phyloP scores from a whole-genome alignment of 2,797 vertebrate species.

The Pelochelys cantorii region DNA sequence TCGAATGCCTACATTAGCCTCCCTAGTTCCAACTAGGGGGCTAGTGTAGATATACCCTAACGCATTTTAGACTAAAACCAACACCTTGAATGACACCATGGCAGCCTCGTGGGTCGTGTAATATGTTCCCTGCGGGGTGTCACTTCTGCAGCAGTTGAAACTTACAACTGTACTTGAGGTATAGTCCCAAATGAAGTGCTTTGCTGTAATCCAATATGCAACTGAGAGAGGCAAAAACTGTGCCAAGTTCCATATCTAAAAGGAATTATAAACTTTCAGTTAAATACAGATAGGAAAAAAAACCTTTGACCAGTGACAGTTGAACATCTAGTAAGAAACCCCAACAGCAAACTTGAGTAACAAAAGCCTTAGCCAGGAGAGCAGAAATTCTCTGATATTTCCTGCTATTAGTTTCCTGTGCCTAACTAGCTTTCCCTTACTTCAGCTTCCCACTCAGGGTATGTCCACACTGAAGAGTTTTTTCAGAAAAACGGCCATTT shows the following conservation, averaged over 20 bases:
- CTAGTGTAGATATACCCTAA: no score
- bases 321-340: not conserved
- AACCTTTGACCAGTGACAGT: not conserved
- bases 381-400: not conserved
- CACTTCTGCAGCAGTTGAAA: not conserved
- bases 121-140: not conserved
- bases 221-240: not conserved
- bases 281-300: not conserved
- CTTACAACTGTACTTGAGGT: not conserved
- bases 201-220: not conserved
- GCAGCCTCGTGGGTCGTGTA: not conserved
- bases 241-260: not conserved
- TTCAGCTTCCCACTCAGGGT: not conserved
- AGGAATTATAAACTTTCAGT: not conserved
- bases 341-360: not conserved
- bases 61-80: not conserved
- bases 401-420: not conserved
- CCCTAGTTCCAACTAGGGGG: no score
- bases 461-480: no score
- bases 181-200: not conserved
- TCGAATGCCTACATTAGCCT: no score
- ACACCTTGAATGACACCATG: not conserved
- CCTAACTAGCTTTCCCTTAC: not conserved
- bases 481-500: no score
- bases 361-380: not conserved